These are phyloP conservation scores for Nebria brevicollis DNA, from an alignment of 2,888 invertebrate species.

Conservation along the genomic window DNA sequence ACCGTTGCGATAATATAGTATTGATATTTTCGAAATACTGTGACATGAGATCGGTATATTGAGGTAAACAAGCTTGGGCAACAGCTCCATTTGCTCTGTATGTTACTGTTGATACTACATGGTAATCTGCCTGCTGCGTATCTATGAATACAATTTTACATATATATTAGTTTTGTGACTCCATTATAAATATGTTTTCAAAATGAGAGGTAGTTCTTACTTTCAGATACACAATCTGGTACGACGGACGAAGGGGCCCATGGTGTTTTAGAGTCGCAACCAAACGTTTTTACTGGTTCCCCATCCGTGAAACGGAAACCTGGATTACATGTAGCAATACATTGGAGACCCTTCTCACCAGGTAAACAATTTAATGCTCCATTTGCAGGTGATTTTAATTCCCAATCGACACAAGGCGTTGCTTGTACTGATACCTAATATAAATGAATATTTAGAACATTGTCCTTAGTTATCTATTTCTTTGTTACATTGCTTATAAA, in stretches of 20 bases:
- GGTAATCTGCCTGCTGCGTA: conserved; percentile 94
- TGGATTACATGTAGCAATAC: conserved; percentile 88
- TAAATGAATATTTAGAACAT: neutral
- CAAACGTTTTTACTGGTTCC: conserved; percentile 85
- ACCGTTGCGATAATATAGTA: conserved; percentile 85
- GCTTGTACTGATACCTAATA: conserved; percentile 85
- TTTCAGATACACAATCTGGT: conserved; percentile 95
- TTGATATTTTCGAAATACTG: conserved; percentile 86
- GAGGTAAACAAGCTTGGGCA: conserved; percentile 81
- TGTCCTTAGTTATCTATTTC: neutral
- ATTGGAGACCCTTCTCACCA: conserved; percentile 84
- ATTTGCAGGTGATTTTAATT: conserved; percentile 87
- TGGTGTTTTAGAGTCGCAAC: conserved; percentile 81
- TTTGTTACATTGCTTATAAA: neutral
- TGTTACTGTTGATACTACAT: conserved; percentile 85
- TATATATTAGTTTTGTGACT: neutral
- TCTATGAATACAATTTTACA: conserved; percentile 64
- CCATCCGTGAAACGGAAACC: conserved; percentile 93
- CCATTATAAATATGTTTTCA: neutral
- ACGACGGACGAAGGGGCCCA: conserved; percentile 92
- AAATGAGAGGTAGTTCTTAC: conserved; percentile 62
- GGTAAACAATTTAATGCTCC: conserved; percentile 89
- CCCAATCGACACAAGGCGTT: conserved; percentile 95
- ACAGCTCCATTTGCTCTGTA: conserved; percentile 93
- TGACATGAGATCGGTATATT: conserved; percentile 84